These are phyloP conservation scores for Bursaphelenchus mucronatus DNA, from an alignment of 1,140 invertebrate species.

Conservation along the genomic window DNA sequence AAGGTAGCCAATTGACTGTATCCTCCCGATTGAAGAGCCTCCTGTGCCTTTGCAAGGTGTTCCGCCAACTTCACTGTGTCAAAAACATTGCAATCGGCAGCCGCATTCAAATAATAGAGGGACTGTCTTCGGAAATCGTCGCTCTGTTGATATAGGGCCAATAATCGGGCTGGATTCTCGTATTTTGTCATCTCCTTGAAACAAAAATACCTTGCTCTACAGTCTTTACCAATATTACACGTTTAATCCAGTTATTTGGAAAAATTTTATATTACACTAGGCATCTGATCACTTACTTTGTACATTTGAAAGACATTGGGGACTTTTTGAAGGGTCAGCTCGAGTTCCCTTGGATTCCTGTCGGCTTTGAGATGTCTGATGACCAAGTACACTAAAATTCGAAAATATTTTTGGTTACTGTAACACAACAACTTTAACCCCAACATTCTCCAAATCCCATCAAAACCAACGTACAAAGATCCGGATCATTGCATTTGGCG, in stretches of 20 bases:
- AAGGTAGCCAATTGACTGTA: slow-evolving; percentile 1
- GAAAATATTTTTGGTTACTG: background rate
- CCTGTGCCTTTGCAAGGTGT: background rate
- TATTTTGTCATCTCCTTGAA: slow-evolving; percentile 10
- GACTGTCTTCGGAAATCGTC: slow-evolving; percentile 13
- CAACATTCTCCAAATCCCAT: no score
- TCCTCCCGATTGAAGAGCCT: background rate
- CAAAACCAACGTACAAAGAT: slow-evolving; percentile 11
- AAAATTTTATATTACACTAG: background rate
- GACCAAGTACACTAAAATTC: slow-evolving; percentile 16
- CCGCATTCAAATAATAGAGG: background rate
- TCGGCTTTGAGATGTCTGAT: slow-evolving; percentile 1
- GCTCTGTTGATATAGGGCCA: slow-evolving; percentile 8
- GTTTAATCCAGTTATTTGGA: no score
- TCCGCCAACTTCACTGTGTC: background rate
- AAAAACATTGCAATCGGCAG: background rate
- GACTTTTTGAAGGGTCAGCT: slow-evolving; percentile 1
- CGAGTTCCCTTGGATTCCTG: background rate
- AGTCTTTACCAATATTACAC: no score
- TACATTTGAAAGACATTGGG: slow-evolving; percentile 17
- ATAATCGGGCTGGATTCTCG: slow-evolving; percentile 12
- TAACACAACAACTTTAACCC: background rate
- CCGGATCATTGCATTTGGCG: slow-evolving; percentile 20
- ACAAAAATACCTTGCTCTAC: background rate
- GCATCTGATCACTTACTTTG: slow-evolving; percentile 15